Evolutionary conservation across 2,888 invertebrate species (phyloP).

Genomic region (Sarcophaga rosellei): DNA sequence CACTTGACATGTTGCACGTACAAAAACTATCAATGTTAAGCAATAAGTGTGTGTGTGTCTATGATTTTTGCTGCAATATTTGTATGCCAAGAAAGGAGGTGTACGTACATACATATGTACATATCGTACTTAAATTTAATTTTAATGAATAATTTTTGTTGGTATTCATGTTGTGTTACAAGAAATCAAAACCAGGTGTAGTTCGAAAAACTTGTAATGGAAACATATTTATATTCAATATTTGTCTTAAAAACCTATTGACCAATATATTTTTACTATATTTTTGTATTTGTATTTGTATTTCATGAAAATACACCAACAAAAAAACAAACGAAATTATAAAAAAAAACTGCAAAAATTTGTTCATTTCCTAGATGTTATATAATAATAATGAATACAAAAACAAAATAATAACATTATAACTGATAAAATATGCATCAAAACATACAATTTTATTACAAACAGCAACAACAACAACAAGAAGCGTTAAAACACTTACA

Average conservation of each 20-base stretch:
- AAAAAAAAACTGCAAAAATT: constrained; percentile 48
- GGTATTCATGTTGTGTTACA: not conserved
- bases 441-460: not conserved
- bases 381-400: constrained; percentile 39
- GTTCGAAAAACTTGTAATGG: not conserved
- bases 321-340: constrained; percentile 24
- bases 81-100: constrained; percentile 24
- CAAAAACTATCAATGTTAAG: not conserved
- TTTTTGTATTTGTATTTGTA: constrained; percentile 6
- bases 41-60: not conserved
- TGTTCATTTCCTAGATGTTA: constrained; percentile 65
- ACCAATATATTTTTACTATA: constrained; percentile 39
- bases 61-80: not conserved
- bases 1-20: constrained; percentile 39
- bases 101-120: too few species aligned
- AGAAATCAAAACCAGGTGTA: constrained; percentile 30
- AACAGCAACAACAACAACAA: not conserved
- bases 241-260: constrained; percentile 56
- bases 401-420: constrained; percentile 12
- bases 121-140: not conserved
- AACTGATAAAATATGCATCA: constrained; percentile 32
- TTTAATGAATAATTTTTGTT: not conserved
- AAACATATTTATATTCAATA: constrained; percentile 16
- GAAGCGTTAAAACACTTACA: not conserved
- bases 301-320: not conserved